A percentile compares a stretch with the other conserved stretches of the same genome.
Evolutionary conservation across 1,140 invertebrate genomes (phyloP).

Genomic region (Brachionus koreanus): DNA sequence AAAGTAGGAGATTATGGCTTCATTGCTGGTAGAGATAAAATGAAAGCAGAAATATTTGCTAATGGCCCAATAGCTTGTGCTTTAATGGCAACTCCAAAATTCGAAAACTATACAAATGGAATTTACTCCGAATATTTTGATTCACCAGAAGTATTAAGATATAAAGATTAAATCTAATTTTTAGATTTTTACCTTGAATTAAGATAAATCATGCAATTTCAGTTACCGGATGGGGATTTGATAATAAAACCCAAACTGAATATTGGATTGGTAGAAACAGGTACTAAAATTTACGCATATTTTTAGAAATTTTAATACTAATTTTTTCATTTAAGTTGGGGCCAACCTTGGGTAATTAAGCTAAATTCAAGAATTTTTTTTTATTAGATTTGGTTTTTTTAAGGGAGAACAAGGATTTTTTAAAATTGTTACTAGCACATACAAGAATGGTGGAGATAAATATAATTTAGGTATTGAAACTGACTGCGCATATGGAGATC

Average conservation of each 20-base stretch:
- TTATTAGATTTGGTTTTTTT: constrained; percentile 45
- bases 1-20: constrained; percentile 61
- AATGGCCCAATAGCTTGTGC: constrained; percentile 61
- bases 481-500: constrained; percentile 60
- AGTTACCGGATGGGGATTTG: constrained; percentile 61
- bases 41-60: constrained; percentile 62
- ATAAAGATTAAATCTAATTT: background rate
- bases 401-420: constrained; percentile 60
- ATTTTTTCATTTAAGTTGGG: constrained; percentile 53
- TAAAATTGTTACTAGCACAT: constrained; percentile 56
- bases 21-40: constrained; percentile 58
- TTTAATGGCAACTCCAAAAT: constrained; percentile 58
- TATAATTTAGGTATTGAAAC: constrained; percentile 61
- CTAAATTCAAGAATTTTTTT: background rate
- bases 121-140: constrained; percentile 56
- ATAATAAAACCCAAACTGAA: constrained; percentile 55
- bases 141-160: constrained; percentile 48
- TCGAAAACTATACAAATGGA: constrained; percentile 60
- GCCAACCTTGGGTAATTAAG: constrained; percentile 59
- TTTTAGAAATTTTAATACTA: constrained; percentile 43
- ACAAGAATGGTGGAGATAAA: constrained; percentile 55
- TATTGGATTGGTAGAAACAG: constrained; percentile 59
- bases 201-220: constrained; percentile 61
- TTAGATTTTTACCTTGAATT: background rate
- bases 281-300: background rate